Percentiles rank a stretch among this genome's conserved stretches.
Conservation (phyloP, 2,797 vertebrate species). For the Tapirus indicus region DNA sequence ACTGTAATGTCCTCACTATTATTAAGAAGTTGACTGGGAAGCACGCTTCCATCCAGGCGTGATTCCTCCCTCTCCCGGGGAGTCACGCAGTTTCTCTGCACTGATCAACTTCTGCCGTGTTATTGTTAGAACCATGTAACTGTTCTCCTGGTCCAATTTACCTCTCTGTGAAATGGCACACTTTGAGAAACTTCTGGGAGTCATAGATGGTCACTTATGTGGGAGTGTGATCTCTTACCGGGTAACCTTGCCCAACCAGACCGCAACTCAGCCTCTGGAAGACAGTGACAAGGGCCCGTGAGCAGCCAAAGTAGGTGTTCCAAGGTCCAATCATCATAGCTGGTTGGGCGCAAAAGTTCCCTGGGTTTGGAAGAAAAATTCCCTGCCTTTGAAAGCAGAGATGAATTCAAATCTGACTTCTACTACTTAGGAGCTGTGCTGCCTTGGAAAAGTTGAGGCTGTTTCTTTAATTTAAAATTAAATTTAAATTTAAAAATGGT, state of each 20-base stretch:
- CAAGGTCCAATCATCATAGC: not conserved
- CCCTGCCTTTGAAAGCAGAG: conserved; percentile 3
- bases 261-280: not conserved
- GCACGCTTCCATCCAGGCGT: not conserved
- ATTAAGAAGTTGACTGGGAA: not conserved
- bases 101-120: not conserved
- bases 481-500: not conserved
- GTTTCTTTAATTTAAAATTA: not conserved
- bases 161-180: not conserved
- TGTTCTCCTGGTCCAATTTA: not conserved
- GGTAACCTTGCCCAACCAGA: not conserved
- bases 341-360: not conserved
- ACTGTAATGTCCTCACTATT: not conserved
- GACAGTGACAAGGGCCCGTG: not conserved
- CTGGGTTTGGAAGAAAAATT: not conserved
- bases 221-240: not conserved
- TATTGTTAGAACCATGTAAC: not conserved
- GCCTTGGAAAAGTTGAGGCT: not conserved
- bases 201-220: not conserved
- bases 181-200: not conserved
- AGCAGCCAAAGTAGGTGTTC: not conserved
- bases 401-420: conserved; percentile 6
- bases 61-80: not conserved
- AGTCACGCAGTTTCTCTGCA: not conserved
- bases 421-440: not conserved